Evolutionary conservation across 2,888 invertebrate species (phyloP).

Genomic region (Andrena minutula): DNA sequence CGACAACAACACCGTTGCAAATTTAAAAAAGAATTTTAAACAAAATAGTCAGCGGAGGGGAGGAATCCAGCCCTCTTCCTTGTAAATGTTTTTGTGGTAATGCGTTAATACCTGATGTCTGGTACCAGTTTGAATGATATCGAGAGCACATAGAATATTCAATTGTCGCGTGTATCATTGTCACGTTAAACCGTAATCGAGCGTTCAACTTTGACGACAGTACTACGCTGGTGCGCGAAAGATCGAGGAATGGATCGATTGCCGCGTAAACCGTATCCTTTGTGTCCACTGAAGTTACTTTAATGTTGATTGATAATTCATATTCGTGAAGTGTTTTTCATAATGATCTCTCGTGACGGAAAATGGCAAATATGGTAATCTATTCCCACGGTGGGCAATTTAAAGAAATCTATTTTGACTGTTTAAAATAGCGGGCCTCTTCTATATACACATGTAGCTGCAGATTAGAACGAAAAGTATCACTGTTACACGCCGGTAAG

Average conservation of each 20-base stretch:
- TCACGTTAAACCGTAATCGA: background rate
- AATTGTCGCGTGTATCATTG: slow-evolving; percentile 29
- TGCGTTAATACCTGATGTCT: background rate
- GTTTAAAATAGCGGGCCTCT: slow-evolving; percentile 61
- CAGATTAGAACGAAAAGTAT: slow-evolving; percentile 60
- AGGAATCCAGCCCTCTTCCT: no score
- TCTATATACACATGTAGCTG: slow-evolving; percentile 65
- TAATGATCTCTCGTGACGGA: slow-evolving; percentile 16
- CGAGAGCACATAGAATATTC: slow-evolving; percentile 17
- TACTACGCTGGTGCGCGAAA: background rate
- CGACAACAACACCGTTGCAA: background rate
- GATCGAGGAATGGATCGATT: slow-evolving; percentile 15
- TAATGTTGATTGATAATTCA: slow-evolving; percentile 20
- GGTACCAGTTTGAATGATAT: slow-evolving; percentile 20
- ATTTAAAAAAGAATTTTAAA: no score
- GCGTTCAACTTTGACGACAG: background rate
- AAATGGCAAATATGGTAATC: slow-evolving; percentile 2
- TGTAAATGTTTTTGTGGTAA: background rate
- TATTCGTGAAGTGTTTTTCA: slow-evolving; percentile 18
- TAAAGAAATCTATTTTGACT: slow-evolving; percentile 66
- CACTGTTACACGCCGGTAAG: slow-evolving; percentile 81
- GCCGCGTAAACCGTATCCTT: slow-evolving; percentile 9
- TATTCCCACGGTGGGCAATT: slow-evolving; percentile 17
- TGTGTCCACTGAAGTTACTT: slow-evolving; percentile 31
- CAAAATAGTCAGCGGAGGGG: no score